phyloP scores from a whole-genome alignment of 92 coral and sea anemone species.

The Zoanthus gigantus region DNA sequence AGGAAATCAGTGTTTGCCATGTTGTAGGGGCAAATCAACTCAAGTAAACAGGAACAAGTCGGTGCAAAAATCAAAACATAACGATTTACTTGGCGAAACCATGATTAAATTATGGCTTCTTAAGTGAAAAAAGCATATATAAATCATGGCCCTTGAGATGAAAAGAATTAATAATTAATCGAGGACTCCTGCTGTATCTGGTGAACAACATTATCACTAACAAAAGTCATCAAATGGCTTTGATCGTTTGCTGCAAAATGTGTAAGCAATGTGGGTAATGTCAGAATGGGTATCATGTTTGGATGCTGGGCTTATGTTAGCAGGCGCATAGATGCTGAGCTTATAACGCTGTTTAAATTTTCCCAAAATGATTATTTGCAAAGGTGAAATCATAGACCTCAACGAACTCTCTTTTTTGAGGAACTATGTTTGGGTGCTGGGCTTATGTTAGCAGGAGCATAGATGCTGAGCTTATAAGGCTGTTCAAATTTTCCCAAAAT shows the following conservation, averaged over 20 bases:
- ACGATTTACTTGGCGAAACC: background rate
- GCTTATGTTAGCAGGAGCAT: no score
- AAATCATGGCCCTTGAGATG: background rate
- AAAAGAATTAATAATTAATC: background rate
- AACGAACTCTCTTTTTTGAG: constrained; percentile 1
- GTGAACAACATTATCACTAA: background rate
- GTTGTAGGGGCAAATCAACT: background rate
- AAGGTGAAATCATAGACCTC: constrained; percentile 33
- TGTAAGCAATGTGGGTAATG: background rate
- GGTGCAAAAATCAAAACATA: background rate
- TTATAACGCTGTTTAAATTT: constrained; percentile 11
- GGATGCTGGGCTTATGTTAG: background rate
- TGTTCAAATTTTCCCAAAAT: constrained; percentile 37
- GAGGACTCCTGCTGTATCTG: background rate
- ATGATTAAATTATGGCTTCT: background rate
- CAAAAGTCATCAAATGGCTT: background rate
- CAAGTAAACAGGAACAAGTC: background rate
- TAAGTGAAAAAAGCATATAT: no score
- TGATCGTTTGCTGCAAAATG: background rate
- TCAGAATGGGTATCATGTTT: background rate
- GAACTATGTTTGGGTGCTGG: background rate
- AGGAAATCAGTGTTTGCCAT: background rate
- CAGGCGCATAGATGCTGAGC: background rate
- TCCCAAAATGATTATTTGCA: constrained; percentile 28
- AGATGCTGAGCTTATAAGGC: background rate